Evolutionary conservation across 2,797 vertebrate genomes (phyloP).

Genomic region (Pipistrellus pygmaeus): DNA sequence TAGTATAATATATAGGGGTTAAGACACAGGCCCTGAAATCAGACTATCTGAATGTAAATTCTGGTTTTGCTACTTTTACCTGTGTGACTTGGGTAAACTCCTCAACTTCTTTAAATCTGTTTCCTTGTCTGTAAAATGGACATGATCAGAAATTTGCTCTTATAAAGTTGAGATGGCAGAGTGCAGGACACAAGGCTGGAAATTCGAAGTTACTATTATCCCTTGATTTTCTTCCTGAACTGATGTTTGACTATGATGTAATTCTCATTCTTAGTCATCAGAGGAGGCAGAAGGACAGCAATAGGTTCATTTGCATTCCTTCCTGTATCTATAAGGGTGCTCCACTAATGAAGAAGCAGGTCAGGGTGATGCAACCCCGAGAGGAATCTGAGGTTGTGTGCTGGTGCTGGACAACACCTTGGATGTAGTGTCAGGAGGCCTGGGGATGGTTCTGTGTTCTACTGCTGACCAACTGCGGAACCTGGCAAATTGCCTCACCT

Average conservation of each 20-base stretch:
- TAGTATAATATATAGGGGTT: not conserved
- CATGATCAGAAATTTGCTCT: not conserved
- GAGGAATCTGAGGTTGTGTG: not conserved
- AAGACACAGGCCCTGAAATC: not conserved
- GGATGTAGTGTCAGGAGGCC: rapidly evolving
- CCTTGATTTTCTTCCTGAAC: not conserved
- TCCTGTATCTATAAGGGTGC: rapidly evolving
- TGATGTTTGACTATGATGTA: not conserved
- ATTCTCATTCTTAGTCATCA: too few species aligned
- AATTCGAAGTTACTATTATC: not conserved
- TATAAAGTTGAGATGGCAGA: not conserved
- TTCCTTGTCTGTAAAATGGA: not conserved
- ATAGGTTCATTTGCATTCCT: not conserved
- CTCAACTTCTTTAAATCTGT: not conserved
- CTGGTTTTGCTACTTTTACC: not conserved
- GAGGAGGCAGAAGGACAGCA: not conserved
- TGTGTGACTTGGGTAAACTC: not conserved
- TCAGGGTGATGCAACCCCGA: not conserved
- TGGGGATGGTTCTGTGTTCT: not conserved
- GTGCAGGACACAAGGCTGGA: not conserved
- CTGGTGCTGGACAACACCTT: not conserved
- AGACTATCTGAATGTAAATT: not conserved
- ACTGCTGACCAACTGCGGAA: not conserved
- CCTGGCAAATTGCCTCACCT: not conserved
- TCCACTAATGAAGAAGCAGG: not conserved